Conservation (phyloP, 2,113 vertebrate species). For the Panurus biarmicus region DNA sequence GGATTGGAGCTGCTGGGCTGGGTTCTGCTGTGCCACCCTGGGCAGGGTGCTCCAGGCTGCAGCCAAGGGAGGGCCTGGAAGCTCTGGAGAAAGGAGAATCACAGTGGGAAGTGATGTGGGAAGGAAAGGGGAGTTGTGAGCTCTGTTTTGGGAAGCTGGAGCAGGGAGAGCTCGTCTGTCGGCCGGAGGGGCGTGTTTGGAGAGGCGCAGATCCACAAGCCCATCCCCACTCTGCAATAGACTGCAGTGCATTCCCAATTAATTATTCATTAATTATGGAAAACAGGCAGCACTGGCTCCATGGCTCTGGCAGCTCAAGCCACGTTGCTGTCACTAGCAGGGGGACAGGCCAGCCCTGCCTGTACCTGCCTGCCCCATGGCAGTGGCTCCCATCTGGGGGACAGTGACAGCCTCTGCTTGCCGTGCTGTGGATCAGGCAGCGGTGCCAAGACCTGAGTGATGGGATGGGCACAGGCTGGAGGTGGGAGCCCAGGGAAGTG, state of each 20-base stretch:
- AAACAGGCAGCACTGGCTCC: constrained; percentile 1
- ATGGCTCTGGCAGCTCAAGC: neutral
- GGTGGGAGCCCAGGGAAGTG: neutral
- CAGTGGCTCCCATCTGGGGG: neutral
- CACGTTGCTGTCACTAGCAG: rapidly evolving
- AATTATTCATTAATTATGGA: constrained; percentile 66
- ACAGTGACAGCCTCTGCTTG: neutral
- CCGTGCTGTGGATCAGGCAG: neutral
- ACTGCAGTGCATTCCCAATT: constrained; percentile 51
- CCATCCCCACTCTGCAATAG: constrained; percentile 1
- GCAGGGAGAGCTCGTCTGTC: neutral
- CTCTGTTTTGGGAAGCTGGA: neutral
- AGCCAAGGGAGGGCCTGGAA: rapidly evolving
- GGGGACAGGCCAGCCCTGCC: neutral
- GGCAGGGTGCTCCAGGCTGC: neutral
- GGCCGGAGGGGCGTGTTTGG: neutral
- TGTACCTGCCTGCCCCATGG: neutral
- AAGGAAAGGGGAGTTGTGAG: neutral
- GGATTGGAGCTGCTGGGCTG: neutral
- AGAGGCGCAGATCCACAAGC: neutral
- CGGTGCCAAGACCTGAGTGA: rapidly evolving
- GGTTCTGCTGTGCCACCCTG: rapidly evolving
- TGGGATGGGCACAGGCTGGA: neutral
- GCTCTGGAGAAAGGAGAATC: neutral
- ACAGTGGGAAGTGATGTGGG: rapidly evolving